phyloP scores from a whole-genome alignment of 1,140 invertebrate genomes.

The Metaphire vulgaris region DNA sequence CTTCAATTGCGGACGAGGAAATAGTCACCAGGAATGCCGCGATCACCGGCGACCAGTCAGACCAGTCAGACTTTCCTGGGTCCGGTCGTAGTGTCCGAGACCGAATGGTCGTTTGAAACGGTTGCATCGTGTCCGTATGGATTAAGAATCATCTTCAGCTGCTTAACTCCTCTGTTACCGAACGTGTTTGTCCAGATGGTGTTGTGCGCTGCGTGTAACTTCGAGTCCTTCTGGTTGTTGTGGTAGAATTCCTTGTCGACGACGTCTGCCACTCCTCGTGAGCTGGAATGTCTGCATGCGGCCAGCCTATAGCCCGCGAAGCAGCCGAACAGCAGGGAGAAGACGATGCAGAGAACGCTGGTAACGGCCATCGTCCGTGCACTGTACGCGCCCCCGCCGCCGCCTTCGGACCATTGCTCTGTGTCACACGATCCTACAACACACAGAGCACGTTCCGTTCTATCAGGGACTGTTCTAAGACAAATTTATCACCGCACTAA shows the following conservation, averaged over 20 bases:
- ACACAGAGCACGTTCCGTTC: too few species aligned
- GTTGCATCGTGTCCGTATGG: neutral
- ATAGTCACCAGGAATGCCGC: too few species aligned
- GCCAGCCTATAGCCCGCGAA: neutral
- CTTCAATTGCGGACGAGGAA: too few species aligned
- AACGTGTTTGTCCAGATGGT: neutral
- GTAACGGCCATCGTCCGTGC: neutral
- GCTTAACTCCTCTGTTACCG: neutral
- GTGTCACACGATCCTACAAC: neutral
- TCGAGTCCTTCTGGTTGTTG: neutral
- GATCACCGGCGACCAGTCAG: too few species aligned
- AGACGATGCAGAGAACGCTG: neutral
- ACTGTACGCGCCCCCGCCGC: neutral
- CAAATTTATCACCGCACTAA: too few species aligned
- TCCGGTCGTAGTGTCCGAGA: too few species aligned
- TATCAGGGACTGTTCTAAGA: too few species aligned
- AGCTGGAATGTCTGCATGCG: neutral
- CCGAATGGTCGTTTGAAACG: neutral
- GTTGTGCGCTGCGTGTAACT: neutral
- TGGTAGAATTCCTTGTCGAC: neutral
- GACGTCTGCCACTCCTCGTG: constrained; percentile 1
- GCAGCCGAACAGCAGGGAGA: neutral
- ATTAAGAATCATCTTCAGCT: neutral
- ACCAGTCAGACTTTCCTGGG: too few species aligned
- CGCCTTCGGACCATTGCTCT: neutral